Base-by-base conservation (phyloP, 2,797 vertebrate species). In the Gymnopithys bicolor region DNA sequence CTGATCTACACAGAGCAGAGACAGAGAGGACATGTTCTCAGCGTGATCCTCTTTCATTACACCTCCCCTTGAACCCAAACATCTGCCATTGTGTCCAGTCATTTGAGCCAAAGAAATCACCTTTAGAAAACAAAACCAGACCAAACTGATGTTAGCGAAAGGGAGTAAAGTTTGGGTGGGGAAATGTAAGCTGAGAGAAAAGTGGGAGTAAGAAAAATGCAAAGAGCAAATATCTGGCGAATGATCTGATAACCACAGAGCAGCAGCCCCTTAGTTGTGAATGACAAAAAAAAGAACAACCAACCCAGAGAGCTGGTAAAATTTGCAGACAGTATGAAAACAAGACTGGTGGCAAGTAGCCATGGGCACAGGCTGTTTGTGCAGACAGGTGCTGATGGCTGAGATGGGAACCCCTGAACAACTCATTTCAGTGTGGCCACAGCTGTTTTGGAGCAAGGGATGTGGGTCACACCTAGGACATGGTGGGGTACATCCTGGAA, bases 161-260 rank as follows among this genome's bases (percentile, higher is more conserved):
- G 77, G 67, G 32, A 83, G 28, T 15, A 79, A 39, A 91, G 23
- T 75, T 75, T 14, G 22, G 77, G 64, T 39, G 7, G 80, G 77
- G 94, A 94, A 95, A 56, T 85, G 74, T 80, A 95, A 97, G 90
- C 90, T 83, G 63, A 87, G 87, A 89, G 49, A 80, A 80, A 90
- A 80, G 87, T 94, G 82, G 88, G 88, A 90, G 88, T 89, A 80
- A 93, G 80, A 85, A 94, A 95, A 93, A 90, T 64, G 41, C 12
- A 0, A 87, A 75, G 90, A 95, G 41, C 67, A 87, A 95, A 96
- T 85, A 93, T 52, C 91, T 78, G 70, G 37, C 70, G 81, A 89
- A 35, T 19, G 63, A 69, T 85, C 60, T 2, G 8, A 11, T 62
- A 48, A 88, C 83, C 69, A 79, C 92, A 88, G 51, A 89, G 82